phyloP scores from a whole-genome alignment of 1,140 invertebrate species.

The Halesus radiatus region DNA sequence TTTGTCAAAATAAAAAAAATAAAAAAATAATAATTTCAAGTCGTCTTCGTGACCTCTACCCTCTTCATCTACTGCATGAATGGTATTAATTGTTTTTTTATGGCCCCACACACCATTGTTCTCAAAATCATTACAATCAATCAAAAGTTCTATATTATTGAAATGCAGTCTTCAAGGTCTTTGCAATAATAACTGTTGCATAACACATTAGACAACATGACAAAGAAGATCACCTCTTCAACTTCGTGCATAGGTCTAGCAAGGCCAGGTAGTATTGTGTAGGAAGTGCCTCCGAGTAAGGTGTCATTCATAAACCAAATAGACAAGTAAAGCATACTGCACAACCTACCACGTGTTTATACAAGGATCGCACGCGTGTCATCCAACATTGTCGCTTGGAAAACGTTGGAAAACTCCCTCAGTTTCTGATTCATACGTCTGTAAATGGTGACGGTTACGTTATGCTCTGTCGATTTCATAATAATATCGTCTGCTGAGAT shows the following conservation, averaged over 20 bases:
- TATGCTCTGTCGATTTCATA: conserved; percentile 1
- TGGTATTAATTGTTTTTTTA: no score
- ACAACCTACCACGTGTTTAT: conserved; percentile 12
- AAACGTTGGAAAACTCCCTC: conserved; percentile 14
- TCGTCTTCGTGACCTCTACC: no score
- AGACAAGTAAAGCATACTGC: neutral
- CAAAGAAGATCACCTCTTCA: neutral
- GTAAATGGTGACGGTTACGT: conserved; percentile 4
- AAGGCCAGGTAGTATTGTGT: conserved; percentile 19
- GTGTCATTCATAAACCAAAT: conserved; percentile 12
- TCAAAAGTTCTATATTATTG: no score
- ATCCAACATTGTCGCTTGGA: neutral
- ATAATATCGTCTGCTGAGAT: neutral
- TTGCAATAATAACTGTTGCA: no score
- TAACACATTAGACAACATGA: no score
- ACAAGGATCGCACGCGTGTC: conserved; percentile 16
- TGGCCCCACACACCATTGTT: no score
- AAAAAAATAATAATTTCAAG: no score
- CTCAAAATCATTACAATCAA: no score
- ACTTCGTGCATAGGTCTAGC: neutral
- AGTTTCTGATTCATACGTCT: conserved; percentile 13
- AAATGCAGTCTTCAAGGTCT: no score
- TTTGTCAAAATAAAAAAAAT: no score
- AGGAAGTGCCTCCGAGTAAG: neutral
- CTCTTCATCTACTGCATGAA: no score